Evolutionary conservation across 2,888 invertebrate species (phyloP), one percentile per base, ranked within the genome.

Genomic region (Marronus borbonicus): DNA sequence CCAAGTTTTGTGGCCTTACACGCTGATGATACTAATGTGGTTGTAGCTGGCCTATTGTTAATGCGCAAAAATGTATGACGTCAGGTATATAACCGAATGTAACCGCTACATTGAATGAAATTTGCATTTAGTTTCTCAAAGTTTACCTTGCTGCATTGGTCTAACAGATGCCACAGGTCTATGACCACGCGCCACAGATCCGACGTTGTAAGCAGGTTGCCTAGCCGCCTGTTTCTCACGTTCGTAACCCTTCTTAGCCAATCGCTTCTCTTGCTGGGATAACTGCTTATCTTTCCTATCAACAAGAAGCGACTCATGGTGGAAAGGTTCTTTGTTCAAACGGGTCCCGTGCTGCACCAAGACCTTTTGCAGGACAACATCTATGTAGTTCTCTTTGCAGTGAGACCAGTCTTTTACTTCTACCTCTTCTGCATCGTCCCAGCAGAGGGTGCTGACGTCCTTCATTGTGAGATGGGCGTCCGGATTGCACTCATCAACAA

Each of bases 401-500:
- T 92, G 91, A 0, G 93, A 92, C 83, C 95, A 93, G 87, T 96
- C 96, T 87, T 94, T 93, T 10, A 92, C 90, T 82, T 94, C 94
- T 31, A 94, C 92, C 84, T 97, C 97, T 84, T 97, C 96, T 86
- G 96, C 96, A 87, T 97, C 96, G 85, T 97, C 96, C 89, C 96
- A 96, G 84, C 98, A 95, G 31, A 98, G 90, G 80, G 96, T 96
- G 14, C 96, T 96, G 49, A 96, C 94, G 85, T 97, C 97, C 88
- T 96, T 96, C 89, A 96, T 93, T 1, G 96, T 96, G 44, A 97
- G 90, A 87, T 96, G 96, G 0, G 98, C 97, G 86, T 99, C 98
- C 0, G 98, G 98, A 88, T 98, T 98, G 86, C 98, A 95, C 87
- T 99, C 99, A 89, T 99, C 99, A 0, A 99, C 98, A 3, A 99